phyloP scores from a whole-genome alignment of 2,888 invertebrate genomes.

The Drosophila subsilvestris region DNA sequence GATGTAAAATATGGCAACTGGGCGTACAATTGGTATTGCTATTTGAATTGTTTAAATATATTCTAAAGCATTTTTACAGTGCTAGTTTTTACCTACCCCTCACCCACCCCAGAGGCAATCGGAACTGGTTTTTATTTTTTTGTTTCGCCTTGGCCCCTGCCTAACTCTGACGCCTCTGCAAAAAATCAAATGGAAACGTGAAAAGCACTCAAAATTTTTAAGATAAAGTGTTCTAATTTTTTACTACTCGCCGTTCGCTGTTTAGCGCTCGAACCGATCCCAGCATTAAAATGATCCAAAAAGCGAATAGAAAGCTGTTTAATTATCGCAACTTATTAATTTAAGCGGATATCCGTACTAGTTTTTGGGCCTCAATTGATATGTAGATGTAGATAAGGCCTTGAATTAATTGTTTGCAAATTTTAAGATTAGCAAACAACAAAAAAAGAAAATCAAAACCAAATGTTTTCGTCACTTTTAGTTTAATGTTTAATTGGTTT shows the following conservation, averaged over 20 bases:
- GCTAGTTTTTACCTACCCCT: background rate
- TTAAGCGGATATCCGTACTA: background rate
- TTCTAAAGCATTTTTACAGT: background rate
- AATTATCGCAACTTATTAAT: background rate
- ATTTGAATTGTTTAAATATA: background rate
- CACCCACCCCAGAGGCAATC: background rate
- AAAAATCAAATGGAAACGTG: background rate
- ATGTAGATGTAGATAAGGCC: too few species aligned
- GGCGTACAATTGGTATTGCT: background rate
- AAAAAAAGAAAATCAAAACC: background rate
- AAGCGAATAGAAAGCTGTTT: background rate
- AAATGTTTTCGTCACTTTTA: background rate
- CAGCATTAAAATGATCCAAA: background rate
- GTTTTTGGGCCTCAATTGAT: background rate
- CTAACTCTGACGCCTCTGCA: background rate
- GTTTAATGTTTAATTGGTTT: background rate
- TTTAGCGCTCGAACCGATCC: too few species aligned
- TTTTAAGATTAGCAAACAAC: too few species aligned
- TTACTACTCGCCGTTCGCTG: too few species aligned
- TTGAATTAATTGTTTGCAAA: fast-evolving
- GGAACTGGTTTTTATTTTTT: background rate
- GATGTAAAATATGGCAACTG: slow-evolving; percentile 8
- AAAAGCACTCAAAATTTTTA: background rate
- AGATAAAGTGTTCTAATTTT: background rate
- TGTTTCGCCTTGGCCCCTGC: background rate